These are phyloP conservation scores for Dusona sp. DNA, from an alignment of 2,888 invertebrate genomes.

Conservation along the genomic window DNA sequence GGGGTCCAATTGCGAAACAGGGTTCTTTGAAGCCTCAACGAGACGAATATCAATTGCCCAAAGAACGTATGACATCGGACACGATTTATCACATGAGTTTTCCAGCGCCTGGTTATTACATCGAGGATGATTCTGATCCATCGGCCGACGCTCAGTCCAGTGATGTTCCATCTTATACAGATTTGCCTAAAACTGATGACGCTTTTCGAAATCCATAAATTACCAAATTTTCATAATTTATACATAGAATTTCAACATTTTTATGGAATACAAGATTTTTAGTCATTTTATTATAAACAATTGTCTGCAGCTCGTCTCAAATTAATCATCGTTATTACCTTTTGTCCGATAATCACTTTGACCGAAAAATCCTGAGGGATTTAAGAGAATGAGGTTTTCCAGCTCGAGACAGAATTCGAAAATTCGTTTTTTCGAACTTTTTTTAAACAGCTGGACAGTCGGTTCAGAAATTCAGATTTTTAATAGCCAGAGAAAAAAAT, in stretches of 20 bases:
- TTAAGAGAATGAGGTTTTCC: neutral
- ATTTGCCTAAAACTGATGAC: slow-evolving; percentile 4
- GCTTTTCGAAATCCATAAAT: slow-evolving; percentile 10
- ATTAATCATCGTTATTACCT: neutral
- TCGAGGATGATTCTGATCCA: slow-evolving; percentile 66
- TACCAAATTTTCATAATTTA: neutral
- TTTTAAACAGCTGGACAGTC: neutral
- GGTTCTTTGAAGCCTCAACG: slow-evolving; percentile 79
- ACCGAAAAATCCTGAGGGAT: neutral
- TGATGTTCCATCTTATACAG: neutral
- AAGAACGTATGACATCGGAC: slow-evolving; percentile 76
- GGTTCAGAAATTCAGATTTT: neutral
- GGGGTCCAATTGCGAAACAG: slow-evolving; percentile 77
- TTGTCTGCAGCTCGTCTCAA: neutral
- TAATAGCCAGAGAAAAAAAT: neutral
- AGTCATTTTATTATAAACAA: neutral
- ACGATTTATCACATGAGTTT: slow-evolving; percentile 82
- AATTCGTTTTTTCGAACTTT: neutral
- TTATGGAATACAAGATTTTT: slow-evolving; percentile 41
- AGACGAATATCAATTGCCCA: slow-evolving; percentile 76
- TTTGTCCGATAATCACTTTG: neutral
- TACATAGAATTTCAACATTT: slow-evolving; percentile 28
- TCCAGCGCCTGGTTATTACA: slow-evolving; percentile 80
- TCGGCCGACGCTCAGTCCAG: neutral
- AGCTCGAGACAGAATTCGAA: neutral